phyloP scores from a whole-genome alignment of 2,113 vertebrate species.

The Pogonocichla stellata region DNA sequence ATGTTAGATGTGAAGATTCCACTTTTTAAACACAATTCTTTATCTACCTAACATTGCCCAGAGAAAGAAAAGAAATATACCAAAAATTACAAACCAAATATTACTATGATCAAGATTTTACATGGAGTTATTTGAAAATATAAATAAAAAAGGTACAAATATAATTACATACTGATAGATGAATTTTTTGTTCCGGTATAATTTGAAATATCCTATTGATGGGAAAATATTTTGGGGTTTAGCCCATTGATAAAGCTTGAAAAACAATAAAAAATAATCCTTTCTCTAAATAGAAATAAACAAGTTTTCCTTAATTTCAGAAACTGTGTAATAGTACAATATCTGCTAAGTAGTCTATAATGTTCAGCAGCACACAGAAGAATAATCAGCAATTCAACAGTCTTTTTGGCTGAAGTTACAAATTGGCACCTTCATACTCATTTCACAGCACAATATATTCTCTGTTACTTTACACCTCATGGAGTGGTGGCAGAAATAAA shows the following conservation, averaged over 20 bases:
- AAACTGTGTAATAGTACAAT: not conserved
- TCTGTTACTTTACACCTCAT: not conserved
- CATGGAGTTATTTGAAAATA: not conserved
- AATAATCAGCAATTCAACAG: not conserved
- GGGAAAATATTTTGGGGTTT: not conserved
- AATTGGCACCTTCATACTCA: not conserved
- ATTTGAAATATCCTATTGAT: not conserved
- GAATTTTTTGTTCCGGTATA: not conserved
- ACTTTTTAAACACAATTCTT: not conserved
- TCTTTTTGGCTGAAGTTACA: not conserved
- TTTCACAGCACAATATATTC: not conserved
- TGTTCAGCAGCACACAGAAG: not conserved
- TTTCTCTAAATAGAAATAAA: not conserved
- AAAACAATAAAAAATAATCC: not conserved
- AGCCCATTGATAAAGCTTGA: not conserved
- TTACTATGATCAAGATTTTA: not conserved
- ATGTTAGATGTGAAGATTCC: not conserved
- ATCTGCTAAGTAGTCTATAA: not conserved
- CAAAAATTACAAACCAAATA: not conserved
- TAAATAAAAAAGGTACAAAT: not conserved
- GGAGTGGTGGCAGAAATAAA: not conserved
- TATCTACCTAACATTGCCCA: not conserved
- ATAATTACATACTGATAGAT: not conserved
- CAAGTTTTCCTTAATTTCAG: not conserved
- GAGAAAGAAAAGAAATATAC: not conserved